Base-by-base conservation (phyloP, 2,888 invertebrate genomes). In the Disparrhopalites patrizii region DNA sequence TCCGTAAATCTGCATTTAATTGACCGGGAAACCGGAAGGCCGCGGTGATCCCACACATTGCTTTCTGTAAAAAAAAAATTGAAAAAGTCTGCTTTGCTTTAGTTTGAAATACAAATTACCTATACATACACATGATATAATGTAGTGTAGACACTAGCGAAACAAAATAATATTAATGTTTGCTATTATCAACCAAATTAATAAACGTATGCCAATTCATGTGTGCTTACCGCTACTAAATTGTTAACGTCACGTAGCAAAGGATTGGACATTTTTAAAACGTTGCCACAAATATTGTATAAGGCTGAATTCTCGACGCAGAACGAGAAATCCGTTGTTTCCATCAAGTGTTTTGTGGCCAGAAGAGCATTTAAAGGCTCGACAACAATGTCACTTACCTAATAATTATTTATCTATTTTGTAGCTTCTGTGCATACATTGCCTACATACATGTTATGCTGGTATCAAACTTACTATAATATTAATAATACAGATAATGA, bases 281-380 rank as follows among this genome's bases (percentile, higher is more conserved):
- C 64, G 15, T 66, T 52, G 5, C 52, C 36, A 76, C 83, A 83
- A 69, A 83, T 83, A 70, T 82, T 81, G 74, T 82, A 82, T 4
- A 83, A 77, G 55, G 83, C 82, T 73, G 83, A 83, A 72, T 83
- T 83, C 75, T 82, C 82, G 62, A 82, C 80, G 73, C 81, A 82
- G 75, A 79, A 81, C 2, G 81, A 40, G 25, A 70, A 33, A 27
- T 66, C 33, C 20, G 62, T 57, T 3, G 18, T 18, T 15, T 69
- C 13, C 7, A 68, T 23, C 27, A 69, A 33, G 4, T 50, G 15
- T 30, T 65, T 65, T 1, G 58, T 20, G 1, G 62, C 40, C 33
- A 69, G 51, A 13, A 68, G 54, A 4, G 38, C 38, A 30, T 69
- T 69, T 36, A 67, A 69, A 1, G 69, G 67, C 36, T 69, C 69